Conservation (phyloP, 64 coral and sea anemone genomes). For the Dendronephthya gigantea region DNA sequence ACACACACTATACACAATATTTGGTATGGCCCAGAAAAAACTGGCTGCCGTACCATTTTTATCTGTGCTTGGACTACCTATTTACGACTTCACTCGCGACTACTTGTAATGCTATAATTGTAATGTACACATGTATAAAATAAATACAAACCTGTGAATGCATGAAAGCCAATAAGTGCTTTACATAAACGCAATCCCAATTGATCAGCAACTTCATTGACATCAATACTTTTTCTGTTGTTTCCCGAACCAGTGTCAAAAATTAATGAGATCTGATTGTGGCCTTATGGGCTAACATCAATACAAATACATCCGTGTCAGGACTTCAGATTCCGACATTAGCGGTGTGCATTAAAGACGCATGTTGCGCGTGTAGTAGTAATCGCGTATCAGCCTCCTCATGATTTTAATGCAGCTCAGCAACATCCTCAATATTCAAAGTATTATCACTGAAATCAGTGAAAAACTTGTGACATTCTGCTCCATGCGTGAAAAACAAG, state of each 20-base stretch:
- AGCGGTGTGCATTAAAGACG: not conserved
- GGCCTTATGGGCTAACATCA: not conserved
- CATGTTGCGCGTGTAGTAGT: not conserved
- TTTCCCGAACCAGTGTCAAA: constrained; percentile 19
- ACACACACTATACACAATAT: too few species aligned
- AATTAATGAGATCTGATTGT: not conserved
- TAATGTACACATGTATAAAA: not conserved
- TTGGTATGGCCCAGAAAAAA: too few species aligned
- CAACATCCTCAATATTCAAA: constrained; percentile 1
- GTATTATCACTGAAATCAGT: not conserved
- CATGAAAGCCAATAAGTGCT: too few species aligned
- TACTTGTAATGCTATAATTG: not conserved
- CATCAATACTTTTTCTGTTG: constrained; percentile 7
- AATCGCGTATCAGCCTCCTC: not conserved
- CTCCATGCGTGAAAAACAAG: constrained; percentile 2
- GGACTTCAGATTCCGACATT: not conserved
- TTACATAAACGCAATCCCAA: constrained; percentile 9
- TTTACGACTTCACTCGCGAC: too few species aligned
- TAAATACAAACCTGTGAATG: not conserved
- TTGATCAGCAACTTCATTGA: constrained; percentile 12
- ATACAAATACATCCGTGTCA: not conserved
- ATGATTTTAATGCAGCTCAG: not conserved
- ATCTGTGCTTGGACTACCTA: too few species aligned
- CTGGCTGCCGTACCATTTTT: too few species aligned
- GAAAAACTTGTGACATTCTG: constrained; percentile 5